Percentiles rank a stretch among this genome's conserved stretches.
phyloP scores from a whole-genome alignment of 2,113 vertebrate genomes.

The Lepus timidus region DNA sequence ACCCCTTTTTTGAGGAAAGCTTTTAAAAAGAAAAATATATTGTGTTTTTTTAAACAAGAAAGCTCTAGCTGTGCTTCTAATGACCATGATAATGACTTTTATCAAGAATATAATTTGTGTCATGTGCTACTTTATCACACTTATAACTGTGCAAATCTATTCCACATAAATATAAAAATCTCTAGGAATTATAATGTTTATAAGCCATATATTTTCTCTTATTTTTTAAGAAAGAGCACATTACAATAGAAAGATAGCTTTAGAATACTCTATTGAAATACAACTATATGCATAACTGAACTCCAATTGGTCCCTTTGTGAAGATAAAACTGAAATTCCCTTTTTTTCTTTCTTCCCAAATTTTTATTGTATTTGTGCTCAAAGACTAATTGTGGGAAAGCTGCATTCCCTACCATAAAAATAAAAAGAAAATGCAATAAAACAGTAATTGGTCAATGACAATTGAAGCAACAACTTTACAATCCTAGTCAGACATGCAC shows the following conservation, averaged over 20 bases:
- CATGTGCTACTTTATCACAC: slow-evolving; percentile 81
- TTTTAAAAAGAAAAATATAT: not conserved
- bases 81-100: slow-evolving; percentile 81
- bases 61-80: slow-evolving; percentile 65
- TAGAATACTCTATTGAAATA: slow-evolving; percentile 69
- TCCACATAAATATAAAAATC: slow-evolving; percentile 80
- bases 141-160: slow-evolving; percentile 78
- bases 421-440: slow-evolving; percentile 90
- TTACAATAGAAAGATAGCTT: slow-evolving; percentile 72
- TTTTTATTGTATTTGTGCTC: slow-evolving; percentile 87
- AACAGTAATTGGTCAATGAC: slow-evolving; percentile 88
- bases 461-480: slow-evolving; percentile 86
- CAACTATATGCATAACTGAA: slow-evolving; percentile 78
- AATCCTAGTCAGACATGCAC: slow-evolving; percentile 82
- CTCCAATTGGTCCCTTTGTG: slow-evolving; percentile 80
- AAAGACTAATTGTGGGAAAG: slow-evolving; percentile 89
- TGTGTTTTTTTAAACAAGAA: not conserved
- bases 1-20: not conserved
- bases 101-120: slow-evolving; percentile 78
- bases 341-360: slow-evolving; percentile 81
- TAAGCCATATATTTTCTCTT: slow-evolving; percentile 47
- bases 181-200: slow-evolving; percentile 74
- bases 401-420: slow-evolving; percentile 88
- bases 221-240: not conserved
- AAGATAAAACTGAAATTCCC: slow-evolving; percentile 85